These are phyloP conservation scores for Eurytoma californica DNA, from an alignment of 2,888 invertebrate species.

Conservation along the genomic window DNA sequence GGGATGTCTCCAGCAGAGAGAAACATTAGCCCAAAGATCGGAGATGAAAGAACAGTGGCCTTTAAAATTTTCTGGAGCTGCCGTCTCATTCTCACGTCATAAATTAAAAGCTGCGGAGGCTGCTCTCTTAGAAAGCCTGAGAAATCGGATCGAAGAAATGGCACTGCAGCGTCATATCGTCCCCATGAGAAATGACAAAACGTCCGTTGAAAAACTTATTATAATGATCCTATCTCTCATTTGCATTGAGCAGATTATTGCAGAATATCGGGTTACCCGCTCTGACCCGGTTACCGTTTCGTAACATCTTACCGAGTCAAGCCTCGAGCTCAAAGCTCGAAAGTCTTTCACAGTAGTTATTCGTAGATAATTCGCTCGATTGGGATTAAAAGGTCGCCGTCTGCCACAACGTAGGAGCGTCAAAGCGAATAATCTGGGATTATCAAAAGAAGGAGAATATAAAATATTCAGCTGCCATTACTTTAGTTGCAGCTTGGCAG, in stretches of 20 bases:
- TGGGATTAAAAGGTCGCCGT: slow-evolving; percentile 36
- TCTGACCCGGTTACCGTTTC: neutral
- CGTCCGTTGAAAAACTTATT: neutral
- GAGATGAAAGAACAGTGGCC: neutral
- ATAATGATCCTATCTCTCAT: neutral
- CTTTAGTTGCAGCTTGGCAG: neutral
- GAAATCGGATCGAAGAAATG: slow-evolving; percentile 4
- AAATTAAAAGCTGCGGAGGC: neutral
- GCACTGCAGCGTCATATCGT: neutral
- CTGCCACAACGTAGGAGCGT: slow-evolving; percentile 38
- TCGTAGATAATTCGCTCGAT: slow-evolving; percentile 37
- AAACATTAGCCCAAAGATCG: no score
- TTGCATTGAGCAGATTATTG: neutral
- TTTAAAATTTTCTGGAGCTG: neutral
- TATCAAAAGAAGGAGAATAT: neutral
- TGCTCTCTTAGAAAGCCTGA: neutral
- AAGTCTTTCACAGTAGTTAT: slow-evolving; percentile 43
- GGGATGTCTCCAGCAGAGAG: no score
- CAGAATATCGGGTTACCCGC: neutral
- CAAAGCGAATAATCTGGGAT: slow-evolving; percentile 55
- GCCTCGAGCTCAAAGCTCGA: neutral
- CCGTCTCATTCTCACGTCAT: slow-evolving; percentile 7
- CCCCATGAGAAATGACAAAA: neutral
- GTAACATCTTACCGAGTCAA: neutral
- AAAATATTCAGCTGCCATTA: no score